Percentiles rank a stretch among this genome's conserved stretches.
phyloP scores from a whole-genome alignment of 2,113 vertebrate species.

The Chloroceryle aenea region DNA sequence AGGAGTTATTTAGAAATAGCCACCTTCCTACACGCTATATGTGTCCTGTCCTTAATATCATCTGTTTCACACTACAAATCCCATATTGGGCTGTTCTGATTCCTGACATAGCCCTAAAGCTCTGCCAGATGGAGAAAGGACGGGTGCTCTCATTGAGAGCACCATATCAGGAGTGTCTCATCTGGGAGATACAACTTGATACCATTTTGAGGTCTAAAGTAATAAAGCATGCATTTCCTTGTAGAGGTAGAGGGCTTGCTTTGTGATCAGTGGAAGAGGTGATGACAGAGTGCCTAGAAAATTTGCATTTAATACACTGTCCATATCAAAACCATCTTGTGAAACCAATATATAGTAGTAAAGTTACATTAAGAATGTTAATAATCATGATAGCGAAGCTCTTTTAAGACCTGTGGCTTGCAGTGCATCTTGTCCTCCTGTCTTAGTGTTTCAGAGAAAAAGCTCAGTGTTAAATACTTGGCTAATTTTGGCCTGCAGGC shows the following conservation, averaged over 20 bases:
- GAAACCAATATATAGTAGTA: background rate
- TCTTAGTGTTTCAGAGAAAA: background rate
- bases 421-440: background rate
- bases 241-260: background rate
- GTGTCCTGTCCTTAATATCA: background rate
- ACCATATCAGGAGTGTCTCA: background rate
- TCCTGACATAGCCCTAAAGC: background rate
- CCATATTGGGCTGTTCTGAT: background rate
- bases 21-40: background rate
- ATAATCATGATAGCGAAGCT: background rate
- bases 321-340: background rate
- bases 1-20: background rate
- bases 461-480: background rate
- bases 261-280: background rate
- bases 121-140: background rate
- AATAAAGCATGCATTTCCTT: background rate
- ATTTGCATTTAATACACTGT: background rate
- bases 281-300: background rate
- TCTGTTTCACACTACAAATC: background rate
- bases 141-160: background rate
- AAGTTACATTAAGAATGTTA: background rate
- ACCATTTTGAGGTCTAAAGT: background rate
- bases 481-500: background rate
- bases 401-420: background rate
- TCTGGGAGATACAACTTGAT: background rate